These are phyloP conservation scores for Drosophila lacertosa DNA, from an alignment of 1,140 invertebrate species.

Conservation along the genomic window DNA sequence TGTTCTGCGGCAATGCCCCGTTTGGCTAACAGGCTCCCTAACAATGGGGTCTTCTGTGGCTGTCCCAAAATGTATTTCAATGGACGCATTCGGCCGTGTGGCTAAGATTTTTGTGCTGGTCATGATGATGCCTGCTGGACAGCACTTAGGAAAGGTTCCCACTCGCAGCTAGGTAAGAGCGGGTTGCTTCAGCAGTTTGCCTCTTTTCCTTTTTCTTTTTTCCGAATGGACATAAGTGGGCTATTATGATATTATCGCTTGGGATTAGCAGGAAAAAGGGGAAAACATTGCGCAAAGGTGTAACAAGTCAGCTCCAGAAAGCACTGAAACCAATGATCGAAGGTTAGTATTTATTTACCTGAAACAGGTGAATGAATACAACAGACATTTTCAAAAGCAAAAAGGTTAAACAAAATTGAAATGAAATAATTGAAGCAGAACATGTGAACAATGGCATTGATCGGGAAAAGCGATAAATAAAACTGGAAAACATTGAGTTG, in stretches of 20 bases:
- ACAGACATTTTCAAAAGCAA: constrained; percentile 11
- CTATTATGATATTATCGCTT: constrained; percentile 54
- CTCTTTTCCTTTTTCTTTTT: not conserved
- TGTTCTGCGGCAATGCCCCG: constrained; percentile 62
- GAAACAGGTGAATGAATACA: constrained; percentile 31
- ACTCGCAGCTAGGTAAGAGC: constrained; percentile 40
- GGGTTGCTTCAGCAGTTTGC: constrained; percentile 56
- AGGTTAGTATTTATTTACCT: constrained; percentile 27
- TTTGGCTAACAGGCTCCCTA: constrained; percentile 65
- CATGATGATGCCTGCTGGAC: constrained; percentile 57
- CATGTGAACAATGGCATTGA: constrained; percentile 30
- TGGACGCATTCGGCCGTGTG: constrained; percentile 76
- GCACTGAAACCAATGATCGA: constrained; percentile 23
- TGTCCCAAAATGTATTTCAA: constrained; percentile 70
- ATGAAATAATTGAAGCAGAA: constrained; percentile 43
- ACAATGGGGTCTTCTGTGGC: constrained; percentile 60
- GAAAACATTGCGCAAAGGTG: constrained; percentile 34
- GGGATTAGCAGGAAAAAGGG: constrained; percentile 35
- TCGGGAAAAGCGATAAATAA: constrained; percentile 28
- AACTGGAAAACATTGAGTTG: constrained; percentile 17
- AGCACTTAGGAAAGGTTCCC: constrained; percentile 32
- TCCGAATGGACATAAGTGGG: constrained; percentile 35
- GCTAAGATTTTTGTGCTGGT: constrained; percentile 79
- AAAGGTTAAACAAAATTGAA: constrained; percentile 31
- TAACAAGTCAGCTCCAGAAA: constrained; percentile 32